A percentile compares a stretch with the other conserved stretches of the same genome.
Evolutionary conservation across 2,888 invertebrate species (phyloP).

Genomic region (Ernsta delagoae): DNA sequence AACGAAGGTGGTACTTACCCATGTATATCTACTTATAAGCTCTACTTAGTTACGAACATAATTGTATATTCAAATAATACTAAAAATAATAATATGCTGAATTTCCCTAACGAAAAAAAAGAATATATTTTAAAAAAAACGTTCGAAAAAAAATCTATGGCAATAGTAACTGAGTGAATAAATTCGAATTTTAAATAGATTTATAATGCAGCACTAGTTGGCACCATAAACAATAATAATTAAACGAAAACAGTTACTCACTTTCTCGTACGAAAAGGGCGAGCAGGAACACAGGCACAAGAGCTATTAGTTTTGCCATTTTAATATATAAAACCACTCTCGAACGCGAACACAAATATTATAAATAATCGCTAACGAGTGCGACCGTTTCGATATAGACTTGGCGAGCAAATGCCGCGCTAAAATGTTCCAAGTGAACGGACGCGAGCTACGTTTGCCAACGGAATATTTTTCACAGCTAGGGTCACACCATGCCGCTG

Average conservation of each 20-base stretch:
- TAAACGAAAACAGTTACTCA: constrained; percentile 49
- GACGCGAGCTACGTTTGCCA: constrained; percentile 17
- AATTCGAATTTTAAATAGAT: background rate
- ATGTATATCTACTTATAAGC: no score
- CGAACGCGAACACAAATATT: constrained; percentile 51
- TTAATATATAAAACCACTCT: constrained; percentile 48
- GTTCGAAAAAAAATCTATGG: no score
- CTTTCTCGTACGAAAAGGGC: constrained; percentile 71
- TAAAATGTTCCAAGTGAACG: constrained; percentile 21
- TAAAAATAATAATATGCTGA: no score
- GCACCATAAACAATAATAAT: background rate
- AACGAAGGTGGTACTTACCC: background rate
- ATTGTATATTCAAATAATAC: no score
- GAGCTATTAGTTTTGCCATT: constrained; percentile 69
- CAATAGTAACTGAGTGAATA: background rate
- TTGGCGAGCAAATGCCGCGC: constrained; percentile 64
- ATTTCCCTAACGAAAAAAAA: no score
- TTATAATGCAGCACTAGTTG: background rate
- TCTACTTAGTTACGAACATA: no score
- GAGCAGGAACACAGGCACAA: constrained; percentile 72
- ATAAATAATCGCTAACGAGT: constrained; percentile 39
- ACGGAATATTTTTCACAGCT: constrained; percentile 35
- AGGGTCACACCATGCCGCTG: background rate
- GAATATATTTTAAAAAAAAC: background rate
- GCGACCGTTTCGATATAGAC: constrained; percentile 51